phyloP scores from a whole-genome alignment of 1,140 invertebrate species.

The Hycleus phaleratus region DNA sequence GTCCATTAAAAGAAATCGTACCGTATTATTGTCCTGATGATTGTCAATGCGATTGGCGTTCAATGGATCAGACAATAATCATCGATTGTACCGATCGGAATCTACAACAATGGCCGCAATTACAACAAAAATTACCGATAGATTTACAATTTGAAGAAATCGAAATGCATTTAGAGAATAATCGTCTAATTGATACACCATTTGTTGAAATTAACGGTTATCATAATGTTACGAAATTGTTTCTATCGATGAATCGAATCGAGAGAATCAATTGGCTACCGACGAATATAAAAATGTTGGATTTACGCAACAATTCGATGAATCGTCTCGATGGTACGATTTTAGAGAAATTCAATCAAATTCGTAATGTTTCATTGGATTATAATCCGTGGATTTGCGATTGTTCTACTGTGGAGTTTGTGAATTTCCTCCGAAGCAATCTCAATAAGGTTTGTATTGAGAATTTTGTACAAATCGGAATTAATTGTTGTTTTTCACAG shows the following conservation, averaged over 20 bases:
- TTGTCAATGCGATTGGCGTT: constrained; percentile 13
- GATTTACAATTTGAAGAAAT: constrained; percentile 2
- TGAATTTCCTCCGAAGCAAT: constrained; percentile 11
- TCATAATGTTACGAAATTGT: constrained; percentile 16
- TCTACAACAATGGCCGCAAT: constrained; percentile 4
- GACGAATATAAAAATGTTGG: neutral
- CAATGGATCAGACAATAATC: constrained; percentile 7
- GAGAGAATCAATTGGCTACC: constrained; percentile 17
- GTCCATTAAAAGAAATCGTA: no score
- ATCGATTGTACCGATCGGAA: constrained; percentile 12
- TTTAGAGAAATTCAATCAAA: constrained; percentile 1
- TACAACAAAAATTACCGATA: neutral
- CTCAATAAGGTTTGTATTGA: constrained; percentile 3
- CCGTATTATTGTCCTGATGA: neutral
- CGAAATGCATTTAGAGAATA: constrained; percentile 1
- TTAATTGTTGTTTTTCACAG: no score
- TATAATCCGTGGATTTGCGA: constrained; percentile 27
- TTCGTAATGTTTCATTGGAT: constrained; percentile 9
- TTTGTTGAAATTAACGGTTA: neutral
- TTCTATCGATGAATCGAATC: constrained; percentile 15
- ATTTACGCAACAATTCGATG: neutral
- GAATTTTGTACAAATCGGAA: no score
- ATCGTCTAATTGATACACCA: neutral
- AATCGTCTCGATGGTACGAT: constrained; percentile 9
- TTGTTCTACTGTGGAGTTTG: constrained; percentile 10